Conservation (phyloP, 2,113 vertebrate species). For the Podiceps cristatus region DNA sequence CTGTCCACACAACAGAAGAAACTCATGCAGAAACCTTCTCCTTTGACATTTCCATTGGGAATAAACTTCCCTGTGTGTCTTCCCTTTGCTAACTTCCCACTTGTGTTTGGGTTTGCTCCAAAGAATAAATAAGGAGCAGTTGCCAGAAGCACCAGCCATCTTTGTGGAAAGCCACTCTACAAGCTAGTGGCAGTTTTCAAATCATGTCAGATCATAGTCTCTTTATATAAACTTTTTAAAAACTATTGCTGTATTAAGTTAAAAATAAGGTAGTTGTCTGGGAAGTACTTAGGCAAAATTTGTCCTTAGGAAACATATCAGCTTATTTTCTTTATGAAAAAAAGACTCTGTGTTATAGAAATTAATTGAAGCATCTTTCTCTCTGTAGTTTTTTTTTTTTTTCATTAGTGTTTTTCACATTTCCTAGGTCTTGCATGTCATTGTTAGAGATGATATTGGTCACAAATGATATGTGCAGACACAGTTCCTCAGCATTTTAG, state of each 20-base stretch:
- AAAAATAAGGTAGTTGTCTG: background rate
- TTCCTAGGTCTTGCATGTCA: background rate
- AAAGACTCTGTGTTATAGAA: background rate
- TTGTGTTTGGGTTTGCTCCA: conserved; percentile 3
- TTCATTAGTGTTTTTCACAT: background rate
- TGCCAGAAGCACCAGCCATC: background rate
- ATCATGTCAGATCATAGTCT: background rate
- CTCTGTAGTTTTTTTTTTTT: background rate
- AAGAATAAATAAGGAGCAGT: background rate
- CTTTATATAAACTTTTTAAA: background rate
- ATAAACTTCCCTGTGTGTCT: background rate
- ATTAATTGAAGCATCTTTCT: background rate
- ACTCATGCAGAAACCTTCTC: background rate
- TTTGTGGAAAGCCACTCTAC: background rate
- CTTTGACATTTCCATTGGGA: background rate
- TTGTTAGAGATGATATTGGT: background rate
- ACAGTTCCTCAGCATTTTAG: background rate
- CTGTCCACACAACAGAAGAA: background rate
- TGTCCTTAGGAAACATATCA: background rate
- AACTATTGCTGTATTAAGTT: background rate
- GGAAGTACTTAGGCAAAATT: background rate
- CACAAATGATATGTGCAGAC: background rate
- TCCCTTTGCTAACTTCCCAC: background rate
- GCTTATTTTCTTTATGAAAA: background rate
- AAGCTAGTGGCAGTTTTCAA: background rate